phyloP scores from a whole-genome alignment of 2,888 invertebrate genomes.

The Nasonovia ribisnigri region DNA sequence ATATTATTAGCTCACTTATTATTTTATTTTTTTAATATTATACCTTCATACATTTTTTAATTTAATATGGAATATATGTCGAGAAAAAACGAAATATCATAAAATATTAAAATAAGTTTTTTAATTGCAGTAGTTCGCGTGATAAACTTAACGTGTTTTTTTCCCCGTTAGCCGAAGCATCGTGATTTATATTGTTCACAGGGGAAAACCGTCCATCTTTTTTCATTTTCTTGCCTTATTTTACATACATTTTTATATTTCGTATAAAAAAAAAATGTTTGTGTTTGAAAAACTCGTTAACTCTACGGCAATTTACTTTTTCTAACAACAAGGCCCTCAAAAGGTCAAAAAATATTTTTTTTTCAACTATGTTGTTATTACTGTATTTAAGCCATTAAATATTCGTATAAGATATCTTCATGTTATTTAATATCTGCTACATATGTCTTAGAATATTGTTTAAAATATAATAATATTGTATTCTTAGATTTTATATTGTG shows the following conservation, averaged over 20 bases:
- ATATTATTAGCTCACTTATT: not conserved
- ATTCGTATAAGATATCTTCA: conserved; percentile 23
- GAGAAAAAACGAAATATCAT: conserved; percentile 36
- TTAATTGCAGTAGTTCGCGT: conserved; percentile 59
- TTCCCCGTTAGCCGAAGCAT: not conserved
- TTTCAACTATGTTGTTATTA: conserved; percentile 13
- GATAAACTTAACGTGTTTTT: conserved; percentile 35
- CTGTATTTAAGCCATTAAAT: conserved; percentile 29
- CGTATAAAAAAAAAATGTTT: conserved; percentile 33
- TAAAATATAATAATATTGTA: not conserved
- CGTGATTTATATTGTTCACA: conserved; percentile 54
- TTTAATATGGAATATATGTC: not conserved
- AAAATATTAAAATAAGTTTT: conserved; percentile 48
- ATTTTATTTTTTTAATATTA: not conserved
- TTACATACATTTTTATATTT: conserved; percentile 42
- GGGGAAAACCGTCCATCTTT: conserved; percentile 44
- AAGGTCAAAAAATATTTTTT: conserved; percentile 9
- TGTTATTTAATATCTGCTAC: conserved; percentile 21
- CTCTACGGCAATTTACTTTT: conserved; percentile 47
- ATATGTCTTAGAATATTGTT: conserved; percentile 7
- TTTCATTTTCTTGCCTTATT: conserved; percentile 31
- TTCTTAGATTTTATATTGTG: not conserved
- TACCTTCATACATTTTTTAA: not conserved
- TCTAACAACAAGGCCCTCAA: conserved; percentile 5
- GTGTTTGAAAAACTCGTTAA: conserved; percentile 55